Base-by-base conservation (phyloP, 37 sponge, comb jelly and placozoan species). In the Halisarca cf. caerulea region DNA sequence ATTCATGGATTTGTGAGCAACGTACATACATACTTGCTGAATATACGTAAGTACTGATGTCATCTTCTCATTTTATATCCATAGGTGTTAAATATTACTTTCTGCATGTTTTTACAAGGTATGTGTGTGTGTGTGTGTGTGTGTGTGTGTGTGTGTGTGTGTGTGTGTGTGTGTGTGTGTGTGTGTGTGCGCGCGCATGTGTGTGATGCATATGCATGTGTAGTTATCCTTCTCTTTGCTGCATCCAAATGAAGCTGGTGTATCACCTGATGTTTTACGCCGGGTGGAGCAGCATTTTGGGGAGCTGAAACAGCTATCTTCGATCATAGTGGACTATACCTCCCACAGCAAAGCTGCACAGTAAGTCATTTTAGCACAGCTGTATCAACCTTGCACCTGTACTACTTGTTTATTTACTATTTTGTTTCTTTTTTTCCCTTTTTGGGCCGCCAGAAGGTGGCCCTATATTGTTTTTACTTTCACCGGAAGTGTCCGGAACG, bases 41-140 rank as follows among this genome's bases (percentile, higher is more conserved):
- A n/a, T n/a, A n/a, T n/a, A n/a, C n/a, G 71, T 25, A 47, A 20
- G 27, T 55, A 84, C 43, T 61, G 8, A 36, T 28, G 71, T 0
- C 37, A 37, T 14, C 38, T 28, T 20, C 37, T 79, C 30, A n/a
- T 33, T 30, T 40, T 27, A 18, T 15, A 15, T 32, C 82, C 57
- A 30, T 47, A 92, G 92, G 90, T 81, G 30, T 83, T 86, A 7
- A 89, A 61, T 75, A 86, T 80, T 32, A 82, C 89, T 1, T 59
- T 94, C 78, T 94, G 95, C 47, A 82, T 94, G 78, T 94, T 94
- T 82, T 83, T 93, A 0, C 59, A 88, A 82, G 66, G 92, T 91
- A 64, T 84, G 88, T 47, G 74, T 24, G n/a, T 15, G 64, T 27
- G 30, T 27, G 6, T 21, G 64, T 15, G 6, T 61, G 64, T 61